phyloP scores from a whole-genome alignment of 1,140 invertebrate genomes.

The Diplogasteroides magnus region DNA sequence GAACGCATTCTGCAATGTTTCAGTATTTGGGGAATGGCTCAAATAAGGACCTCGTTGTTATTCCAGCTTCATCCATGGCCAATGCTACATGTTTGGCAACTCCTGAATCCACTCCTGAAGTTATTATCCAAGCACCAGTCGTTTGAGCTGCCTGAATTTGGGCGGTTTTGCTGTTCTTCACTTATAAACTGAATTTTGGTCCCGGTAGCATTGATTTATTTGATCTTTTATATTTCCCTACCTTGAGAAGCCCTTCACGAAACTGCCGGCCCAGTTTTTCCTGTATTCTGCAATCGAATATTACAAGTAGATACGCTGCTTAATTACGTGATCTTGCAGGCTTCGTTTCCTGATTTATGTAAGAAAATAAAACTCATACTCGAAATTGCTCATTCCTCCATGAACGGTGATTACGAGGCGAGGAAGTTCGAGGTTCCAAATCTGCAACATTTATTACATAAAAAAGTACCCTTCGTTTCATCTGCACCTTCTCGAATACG shows the following conservation, averaged over 20 bases:
- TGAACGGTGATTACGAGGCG: slow-evolving; percentile 93
- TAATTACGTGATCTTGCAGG: too few relatives aligned
- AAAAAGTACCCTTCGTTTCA: neutral
- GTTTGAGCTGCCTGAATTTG: slow-evolving; percentile 76
- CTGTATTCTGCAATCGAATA: slow-evolving; percentile 63
- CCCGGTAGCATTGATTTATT: neutral
- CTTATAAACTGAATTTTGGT: neutral
- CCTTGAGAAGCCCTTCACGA: slow-evolving; percentile 80
- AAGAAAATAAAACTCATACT: slow-evolving; percentile 54
- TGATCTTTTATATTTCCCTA: neutral
- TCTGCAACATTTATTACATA: neutral
- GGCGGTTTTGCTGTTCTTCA: too few relatives aligned
- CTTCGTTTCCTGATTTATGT: too few relatives aligned
- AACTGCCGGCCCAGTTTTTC: slow-evolving; percentile 87
- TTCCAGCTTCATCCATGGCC: slow-evolving; percentile 52
- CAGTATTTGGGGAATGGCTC: neutral
- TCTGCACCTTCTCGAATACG: slow-evolving; percentile 73
- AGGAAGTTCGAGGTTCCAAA: slow-evolving; percentile 84
- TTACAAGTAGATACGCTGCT: too few relatives aligned
- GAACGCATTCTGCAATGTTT: slow-evolving; percentile 31
- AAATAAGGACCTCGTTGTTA: slow-evolving; percentile 7
- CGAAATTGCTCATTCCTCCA: slow-evolving; percentile 90
- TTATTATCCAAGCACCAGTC: slow-evolving; percentile 88
- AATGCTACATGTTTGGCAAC: slow-evolving; percentile 48
- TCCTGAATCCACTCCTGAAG: slow-evolving; percentile 41